Base-by-base conservation (phyloP, 2,797 vertebrate genomes). In the Tokudaia tokunoshimensis region DNA sequence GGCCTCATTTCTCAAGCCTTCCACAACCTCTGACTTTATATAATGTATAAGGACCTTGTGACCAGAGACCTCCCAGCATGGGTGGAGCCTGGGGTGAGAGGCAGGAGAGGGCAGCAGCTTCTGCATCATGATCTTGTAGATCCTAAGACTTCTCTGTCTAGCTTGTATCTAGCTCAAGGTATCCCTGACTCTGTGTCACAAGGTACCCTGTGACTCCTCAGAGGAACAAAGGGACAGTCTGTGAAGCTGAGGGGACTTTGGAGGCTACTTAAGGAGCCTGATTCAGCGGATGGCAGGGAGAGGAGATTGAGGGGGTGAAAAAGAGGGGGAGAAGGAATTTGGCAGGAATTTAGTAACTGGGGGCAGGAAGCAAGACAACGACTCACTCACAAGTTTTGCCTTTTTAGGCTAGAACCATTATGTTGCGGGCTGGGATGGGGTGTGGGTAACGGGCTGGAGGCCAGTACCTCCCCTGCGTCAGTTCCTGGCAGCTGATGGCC, bases 341-440 rank as follows among this genome's bases (percentile, higher is more conserved):
- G 86, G 95, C 74, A 95, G 82, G 92, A 96, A 90, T 82, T 80
- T 17, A 15, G 61, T 90, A 29, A n/a, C 93, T 1, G 41, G 76
- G 95, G 76, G 41, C 95, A 93, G 93, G 94, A 96, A 96, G 94
- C 72, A 63, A 91, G 83, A 89, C 95, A 93, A 75, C 65, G 26
- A 92, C 82, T 94, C 96, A 95, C 94, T 96, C 95, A 97, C 76
- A 90, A 52, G 76, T 74, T 92, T 97, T 97, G 96, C 97, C 98
- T 98, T 97, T 98, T 98, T 97, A 97, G 96, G 97, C 87, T 95
- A 0, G 41, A 96, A 37, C 70, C 83, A 76, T 92, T 92, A 65
- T 24, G 22, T 50, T 57, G 89, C 92, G 82, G 90, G 91, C 96
- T 88, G 96, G 57, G 63, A n/a, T 24, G 34, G 89, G 94, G 85